Conservation (phyloP, 1,140 invertebrate genomes). For the Zaprionus camerounensis region DNA sequence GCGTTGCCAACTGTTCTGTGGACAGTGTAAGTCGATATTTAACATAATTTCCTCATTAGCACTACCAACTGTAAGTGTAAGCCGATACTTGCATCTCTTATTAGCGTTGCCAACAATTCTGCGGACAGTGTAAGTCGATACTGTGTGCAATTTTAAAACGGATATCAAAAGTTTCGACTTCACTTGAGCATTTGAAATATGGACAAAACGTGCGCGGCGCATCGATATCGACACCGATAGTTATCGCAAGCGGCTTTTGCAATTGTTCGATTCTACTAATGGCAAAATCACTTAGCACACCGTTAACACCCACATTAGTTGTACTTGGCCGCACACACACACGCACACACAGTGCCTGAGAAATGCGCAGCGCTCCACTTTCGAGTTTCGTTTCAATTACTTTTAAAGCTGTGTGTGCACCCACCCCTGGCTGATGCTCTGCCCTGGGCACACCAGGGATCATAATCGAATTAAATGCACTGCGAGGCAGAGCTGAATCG, state of each 20-base stretch:
- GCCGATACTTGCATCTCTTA: slow-evolving; percentile 27
- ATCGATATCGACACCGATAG: slow-evolving; percentile 55
- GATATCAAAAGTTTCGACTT: slow-evolving; percentile 61
- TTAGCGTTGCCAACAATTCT: not conserved
- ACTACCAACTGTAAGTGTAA: slow-evolving; percentile 19
- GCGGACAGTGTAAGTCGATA: slow-evolving; percentile 28
- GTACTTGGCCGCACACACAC: slow-evolving; percentile 70
- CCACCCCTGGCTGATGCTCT: slow-evolving; percentile 12
- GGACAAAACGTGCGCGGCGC: slow-evolving; percentile 72
- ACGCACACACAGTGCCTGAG: slow-evolving; percentile 31
- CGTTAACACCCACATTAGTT: slow-evolving; percentile 83
- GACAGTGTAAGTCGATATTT: slow-evolving; percentile 41
- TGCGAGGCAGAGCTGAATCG: slow-evolving; percentile 44
- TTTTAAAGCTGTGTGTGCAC: slow-evolving; percentile 40
- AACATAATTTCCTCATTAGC: not conserved
- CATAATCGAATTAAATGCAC: slow-evolving; percentile 83
- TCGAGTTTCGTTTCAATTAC: slow-evolving; percentile 72
- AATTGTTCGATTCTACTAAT: slow-evolving; percentile 73
- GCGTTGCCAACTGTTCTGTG: not conserved
- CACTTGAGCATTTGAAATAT: slow-evolving; percentile 68
- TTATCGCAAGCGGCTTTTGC: slow-evolving; percentile 62
- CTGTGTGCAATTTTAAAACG: slow-evolving; percentile 64
- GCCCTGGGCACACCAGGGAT: slow-evolving; percentile 32
- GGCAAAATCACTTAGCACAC: slow-evolving; percentile 80
- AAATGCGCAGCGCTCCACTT: slow-evolving; percentile 56